Evolutionary conservation across 2,113 vertebrate genomes (phyloP).

Genomic region (Zosterops japonicus): DNA sequence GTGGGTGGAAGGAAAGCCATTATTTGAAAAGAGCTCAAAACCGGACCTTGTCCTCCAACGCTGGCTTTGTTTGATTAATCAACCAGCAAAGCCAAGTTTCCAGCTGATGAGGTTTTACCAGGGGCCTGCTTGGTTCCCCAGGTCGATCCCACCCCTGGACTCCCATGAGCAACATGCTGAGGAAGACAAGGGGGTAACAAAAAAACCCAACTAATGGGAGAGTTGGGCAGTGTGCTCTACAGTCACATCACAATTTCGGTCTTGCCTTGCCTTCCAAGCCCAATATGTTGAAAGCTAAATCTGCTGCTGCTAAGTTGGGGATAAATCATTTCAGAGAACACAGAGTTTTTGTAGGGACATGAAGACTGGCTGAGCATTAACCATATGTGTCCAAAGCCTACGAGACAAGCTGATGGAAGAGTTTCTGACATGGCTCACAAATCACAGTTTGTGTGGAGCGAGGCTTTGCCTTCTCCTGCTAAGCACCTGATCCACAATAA

Average conservation of each 20-base stretch:
- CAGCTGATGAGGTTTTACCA: neutral
- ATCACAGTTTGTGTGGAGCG: neutral
- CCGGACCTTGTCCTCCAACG: neutral
- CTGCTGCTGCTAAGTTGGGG: neutral
- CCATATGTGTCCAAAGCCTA: neutral
- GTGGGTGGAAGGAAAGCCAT: neutral
- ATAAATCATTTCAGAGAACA: neutral
- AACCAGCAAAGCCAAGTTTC: neutral
- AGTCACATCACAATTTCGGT: neutral
- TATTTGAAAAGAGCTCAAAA: neutral
- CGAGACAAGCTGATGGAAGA: neutral
- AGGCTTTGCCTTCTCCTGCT: neutral
- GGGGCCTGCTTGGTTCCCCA: neutral
- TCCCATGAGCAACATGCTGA: neutral
- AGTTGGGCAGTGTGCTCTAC: neutral
- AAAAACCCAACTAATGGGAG: neutral
- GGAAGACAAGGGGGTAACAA: neutral
- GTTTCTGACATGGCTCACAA: neutral
- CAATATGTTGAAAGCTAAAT: neutral
- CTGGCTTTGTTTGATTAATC: neutral
- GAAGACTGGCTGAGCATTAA: neutral
- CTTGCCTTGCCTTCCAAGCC: neutral
- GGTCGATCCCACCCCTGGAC: neutral
- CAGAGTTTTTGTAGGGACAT: neutral
- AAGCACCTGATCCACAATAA: neutral